Conservation (phyloP, 2,797 vertebrate species). For the Ispidina picta region DNA sequence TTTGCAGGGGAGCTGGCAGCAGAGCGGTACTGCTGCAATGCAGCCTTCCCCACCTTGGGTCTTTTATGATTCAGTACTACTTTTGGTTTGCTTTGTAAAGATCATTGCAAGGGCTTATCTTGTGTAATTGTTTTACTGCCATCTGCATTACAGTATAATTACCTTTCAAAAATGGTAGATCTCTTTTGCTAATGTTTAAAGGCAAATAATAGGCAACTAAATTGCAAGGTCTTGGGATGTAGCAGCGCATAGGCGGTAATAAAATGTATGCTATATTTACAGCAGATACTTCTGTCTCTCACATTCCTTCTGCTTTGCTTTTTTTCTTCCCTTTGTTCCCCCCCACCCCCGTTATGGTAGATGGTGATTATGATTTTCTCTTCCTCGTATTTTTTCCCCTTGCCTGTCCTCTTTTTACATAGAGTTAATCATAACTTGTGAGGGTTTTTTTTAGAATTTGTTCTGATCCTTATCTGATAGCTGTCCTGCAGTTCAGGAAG, state of each 20-base stretch:
- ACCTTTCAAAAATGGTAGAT: conserved; percentile 77
- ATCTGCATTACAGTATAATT: conserved; percentile 80
- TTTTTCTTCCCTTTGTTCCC: not conserved
- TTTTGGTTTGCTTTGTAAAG: conserved; percentile 72
- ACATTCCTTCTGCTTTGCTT: not conserved
- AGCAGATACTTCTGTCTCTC: not conserved
- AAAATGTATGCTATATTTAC: conserved; percentile 57
- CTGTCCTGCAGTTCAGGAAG: conserved; percentile 3
- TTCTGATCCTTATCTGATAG: conserved; percentile 46
- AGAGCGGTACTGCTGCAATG: conserved; percentile 58
- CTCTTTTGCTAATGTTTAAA: conserved; percentile 78
- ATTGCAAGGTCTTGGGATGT: conserved; percentile 67
- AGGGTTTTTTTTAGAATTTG: conserved; percentile 31
- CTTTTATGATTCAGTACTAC: conserved; percentile 71
- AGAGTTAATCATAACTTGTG: conserved; percentile 49
- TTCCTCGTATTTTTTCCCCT: not conserved
- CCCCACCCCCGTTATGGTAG: not conserved
- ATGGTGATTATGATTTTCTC: conserved; percentile 25
- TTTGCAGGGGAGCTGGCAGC: conserved; percentile 16
- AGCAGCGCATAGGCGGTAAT: conserved; percentile 35
- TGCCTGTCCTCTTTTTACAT: conserved; percentile 39
- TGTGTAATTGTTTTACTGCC: conserved; percentile 78
- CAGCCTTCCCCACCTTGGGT: conserved; percentile 68
- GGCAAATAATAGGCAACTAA: conserved; percentile 75
- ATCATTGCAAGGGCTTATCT: conserved; percentile 78